These are phyloP conservation scores for Glaucomys volans DNA, from an alignment of 2,113 vertebrate genomes.

Conservation along the genomic window DNA sequence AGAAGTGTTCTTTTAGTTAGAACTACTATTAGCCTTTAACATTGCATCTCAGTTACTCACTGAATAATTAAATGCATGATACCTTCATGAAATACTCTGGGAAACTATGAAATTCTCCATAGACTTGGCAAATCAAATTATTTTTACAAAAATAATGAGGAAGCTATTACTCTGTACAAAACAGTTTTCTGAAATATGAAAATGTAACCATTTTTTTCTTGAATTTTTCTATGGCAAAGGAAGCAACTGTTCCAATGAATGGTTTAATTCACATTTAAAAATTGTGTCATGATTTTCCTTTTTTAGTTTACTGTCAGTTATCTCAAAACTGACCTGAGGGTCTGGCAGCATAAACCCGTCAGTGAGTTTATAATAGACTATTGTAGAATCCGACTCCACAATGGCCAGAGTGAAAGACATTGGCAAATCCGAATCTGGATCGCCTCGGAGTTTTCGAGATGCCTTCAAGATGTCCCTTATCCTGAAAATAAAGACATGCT, in stretches of 20 bases:
- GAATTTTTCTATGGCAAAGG: neutral
- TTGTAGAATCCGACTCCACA: constrained; percentile 95
- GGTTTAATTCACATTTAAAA: neutral
- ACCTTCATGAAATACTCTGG: neutral
- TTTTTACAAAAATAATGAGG: constrained; percentile 33
- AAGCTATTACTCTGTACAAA: constrained; percentile 32
- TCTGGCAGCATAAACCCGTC: constrained; percentile 95
- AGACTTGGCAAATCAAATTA: neutral
- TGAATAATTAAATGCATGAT: constrained; percentile 10
- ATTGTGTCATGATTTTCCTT: constrained; percentile 78
- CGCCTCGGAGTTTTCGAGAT: constrained; percentile 76
- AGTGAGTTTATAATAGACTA: constrained; percentile 96
- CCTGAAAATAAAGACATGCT: constrained; percentile 78
- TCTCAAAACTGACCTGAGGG: constrained; percentile 87
- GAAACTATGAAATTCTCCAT: constrained; percentile 9
- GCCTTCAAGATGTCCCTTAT: constrained; percentile 87
- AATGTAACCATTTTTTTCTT: neutral
- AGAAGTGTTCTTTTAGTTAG: constrained; percentile 28
- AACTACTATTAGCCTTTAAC: constrained; percentile 43
- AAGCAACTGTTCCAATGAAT: constrained; percentile 42
- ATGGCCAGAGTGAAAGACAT: constrained; percentile 91
- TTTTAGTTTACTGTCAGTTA: constrained; percentile 79
- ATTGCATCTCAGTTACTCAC: neutral
- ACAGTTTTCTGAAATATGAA: constrained; percentile 8
- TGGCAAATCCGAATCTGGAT: constrained; percentile 71